Evolutionary conservation across 2,888 invertebrate species (phyloP), one percentile per base, ranked within the genome.

Genomic region (Priapulus caudatus): DNA sequence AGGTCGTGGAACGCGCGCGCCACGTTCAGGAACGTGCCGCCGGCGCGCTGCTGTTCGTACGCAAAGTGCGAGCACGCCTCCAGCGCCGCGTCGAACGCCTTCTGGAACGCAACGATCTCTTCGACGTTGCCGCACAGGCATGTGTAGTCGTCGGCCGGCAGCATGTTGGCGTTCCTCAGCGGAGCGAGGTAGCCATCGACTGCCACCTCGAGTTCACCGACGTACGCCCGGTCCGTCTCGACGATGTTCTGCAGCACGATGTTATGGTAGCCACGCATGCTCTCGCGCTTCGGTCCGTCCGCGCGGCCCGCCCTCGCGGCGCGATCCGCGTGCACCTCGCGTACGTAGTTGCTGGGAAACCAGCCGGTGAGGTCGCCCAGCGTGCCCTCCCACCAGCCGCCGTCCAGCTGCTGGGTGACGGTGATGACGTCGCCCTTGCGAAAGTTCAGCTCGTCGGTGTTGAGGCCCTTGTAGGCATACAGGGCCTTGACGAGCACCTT

Each of bases 341-440:
- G 85, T 56, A 92, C 91, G 78, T 93, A 95, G 75, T 95, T 95
- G 67, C 89, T 88, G 56, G 95, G 95, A 76, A 97, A 97, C 95
- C 95, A 97, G 65, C 93, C 95, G 58, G 95, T 95, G 69, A 86
- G 87, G 61, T 88, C 92, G 56, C 84, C 82, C 48, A 95, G 75
- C 4, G 95, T 97, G 15, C 97, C 97, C 76, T 98, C 98, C 97
- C 97, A 98, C 97, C 97, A 97, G 45, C 95, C 95, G 51, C 93
- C 97, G 66, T 95, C 93, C 66, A 89, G 85, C 54, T 81, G 81
- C 72, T 98, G 97, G 23, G 95, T 93, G 53, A 98, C 85, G 33
- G 91, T 91, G 62, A 98, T 95, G 60, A 93, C 77, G 73, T 97
- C 97, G 51, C 92, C 91, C 73, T 93, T 95, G 64, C 83, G 84